Evolutionary conservation across 2,797 vertebrate genomes (phyloP).

Genomic region (Dromococcyx pavoninus): DNA sequence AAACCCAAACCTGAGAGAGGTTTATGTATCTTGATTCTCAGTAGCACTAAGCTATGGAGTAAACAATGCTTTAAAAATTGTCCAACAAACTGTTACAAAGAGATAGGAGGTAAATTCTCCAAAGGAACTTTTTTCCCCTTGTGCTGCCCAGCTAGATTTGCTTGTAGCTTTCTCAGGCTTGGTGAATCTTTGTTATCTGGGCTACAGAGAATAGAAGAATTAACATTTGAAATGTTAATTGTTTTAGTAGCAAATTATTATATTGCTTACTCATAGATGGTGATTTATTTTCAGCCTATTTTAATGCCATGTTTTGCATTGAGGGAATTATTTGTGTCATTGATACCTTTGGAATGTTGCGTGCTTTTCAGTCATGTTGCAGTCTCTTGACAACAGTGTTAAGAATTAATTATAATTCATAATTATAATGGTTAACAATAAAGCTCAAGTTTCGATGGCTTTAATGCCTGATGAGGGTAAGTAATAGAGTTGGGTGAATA

Average conservation of each 20-base stretch:
- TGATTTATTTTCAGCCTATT: conserved; percentile 46
- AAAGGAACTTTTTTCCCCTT: neutral
- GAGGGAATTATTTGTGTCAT: conserved; percentile 52
- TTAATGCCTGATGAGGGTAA: conserved; percentile 52
- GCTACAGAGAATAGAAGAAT: conserved; percentile 38
- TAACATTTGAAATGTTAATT: conserved; percentile 64
- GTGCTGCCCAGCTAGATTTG: neutral
- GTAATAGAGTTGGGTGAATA: conserved; percentile 56
- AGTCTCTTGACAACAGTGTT: conserved; percentile 61
- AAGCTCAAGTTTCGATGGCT: conserved; percentile 49
- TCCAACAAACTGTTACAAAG: neutral
- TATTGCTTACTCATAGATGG: conserved; percentile 43
- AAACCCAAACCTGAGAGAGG: fast-evolving
- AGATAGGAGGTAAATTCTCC: neutral
- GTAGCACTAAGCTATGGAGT: neutral
- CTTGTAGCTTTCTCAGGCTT: conserved; percentile 14
- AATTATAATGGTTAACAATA: conserved; percentile 63
- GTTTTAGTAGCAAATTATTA: conserved; percentile 48
- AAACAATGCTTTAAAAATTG: conserved; percentile 9
- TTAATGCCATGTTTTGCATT: conserved; percentile 30
- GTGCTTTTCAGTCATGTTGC: conserved; percentile 19
- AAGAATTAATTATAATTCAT: conserved; percentile 70
- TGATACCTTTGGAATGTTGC: conserved; percentile 51
- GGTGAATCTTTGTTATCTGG: conserved; percentile 6
- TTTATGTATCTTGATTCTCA: neutral